These are phyloP conservation scores for Archilochus colubris DNA, from an alignment of 2,113 vertebrate genomes.

Conservation along the genomic window DNA sequence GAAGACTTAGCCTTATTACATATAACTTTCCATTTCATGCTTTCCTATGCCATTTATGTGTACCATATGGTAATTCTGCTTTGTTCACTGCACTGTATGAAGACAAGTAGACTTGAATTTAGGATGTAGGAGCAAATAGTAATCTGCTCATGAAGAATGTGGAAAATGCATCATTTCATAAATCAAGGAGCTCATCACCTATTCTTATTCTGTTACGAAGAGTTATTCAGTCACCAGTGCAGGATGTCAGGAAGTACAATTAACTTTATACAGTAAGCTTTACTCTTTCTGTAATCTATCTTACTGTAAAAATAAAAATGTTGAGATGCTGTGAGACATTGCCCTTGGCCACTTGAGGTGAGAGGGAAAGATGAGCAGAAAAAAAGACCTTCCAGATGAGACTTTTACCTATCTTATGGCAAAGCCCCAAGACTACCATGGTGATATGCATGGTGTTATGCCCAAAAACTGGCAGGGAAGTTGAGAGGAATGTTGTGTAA, in stretches of 20 bases:
- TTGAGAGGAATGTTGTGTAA: not conserved
- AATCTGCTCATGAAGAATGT: not conserved
- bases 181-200: not conserved
- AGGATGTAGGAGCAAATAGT: not conserved
- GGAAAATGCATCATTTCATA: not conserved
- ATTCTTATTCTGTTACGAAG: not conserved
- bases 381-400: not conserved
- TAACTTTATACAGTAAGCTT: not conserved
- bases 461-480: not conserved
- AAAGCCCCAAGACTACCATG: not conserved
- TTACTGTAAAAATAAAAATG: not conserved
- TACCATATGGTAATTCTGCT: not conserved
- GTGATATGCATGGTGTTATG: rapidly evolving
- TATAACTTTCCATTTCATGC: not conserved
- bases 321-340: not conserved
- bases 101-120: not conserved
- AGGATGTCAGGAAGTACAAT: not conserved
- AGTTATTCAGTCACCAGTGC: not conserved
- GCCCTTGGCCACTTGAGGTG: not conserved
- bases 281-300: not conserved
- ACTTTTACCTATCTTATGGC: not conserved
- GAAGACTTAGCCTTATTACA: not conserved
- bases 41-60: not conserved
- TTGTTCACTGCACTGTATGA: not conserved
- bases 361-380: not conserved